Evolutionary conservation across 2,888 invertebrate genomes (phyloP).

Genomic region (Lepidocyrtinus sp.): DNA sequence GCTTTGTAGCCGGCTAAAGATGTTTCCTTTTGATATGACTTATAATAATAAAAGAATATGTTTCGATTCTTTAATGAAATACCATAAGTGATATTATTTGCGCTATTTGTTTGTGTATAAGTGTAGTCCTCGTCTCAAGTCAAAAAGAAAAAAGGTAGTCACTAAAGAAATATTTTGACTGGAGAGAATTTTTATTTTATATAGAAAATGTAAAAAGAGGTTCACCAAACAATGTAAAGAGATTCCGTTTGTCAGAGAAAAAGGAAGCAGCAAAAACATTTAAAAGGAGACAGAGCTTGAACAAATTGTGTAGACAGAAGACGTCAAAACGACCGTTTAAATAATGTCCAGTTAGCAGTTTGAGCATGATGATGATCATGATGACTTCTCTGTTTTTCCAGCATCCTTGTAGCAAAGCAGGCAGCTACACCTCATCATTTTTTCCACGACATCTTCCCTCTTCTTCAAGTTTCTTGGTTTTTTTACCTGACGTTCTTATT

Average conservation of each 20-base stretch:
- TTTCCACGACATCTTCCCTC: slow-evolving; percentile 18
- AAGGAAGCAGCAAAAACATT: slow-evolving; percentile 23
- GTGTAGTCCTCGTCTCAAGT: slow-evolving; percentile 54
- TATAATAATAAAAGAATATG: too few species aligned
- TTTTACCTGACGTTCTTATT: slow-evolving; percentile 35
- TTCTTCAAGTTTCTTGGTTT: slow-evolving; percentile 24
- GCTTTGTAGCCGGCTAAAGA: too few species aligned
- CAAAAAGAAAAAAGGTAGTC: slow-evolving; percentile 37
- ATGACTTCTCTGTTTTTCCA: slow-evolving; percentile 54
- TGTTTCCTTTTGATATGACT: too few species aligned
- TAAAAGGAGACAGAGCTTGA: slow-evolving; percentile 39
- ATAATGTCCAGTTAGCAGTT: slow-evolving; percentile 59
- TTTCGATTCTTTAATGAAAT: slow-evolving; percentile 60
- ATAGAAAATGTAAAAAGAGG: too few species aligned
- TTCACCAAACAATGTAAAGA: neutral
- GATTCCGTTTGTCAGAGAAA: neutral
- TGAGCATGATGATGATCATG: slow-evolving; percentile 2
- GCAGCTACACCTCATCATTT: slow-evolving; percentile 13
- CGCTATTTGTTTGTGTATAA: slow-evolving; percentile 42
- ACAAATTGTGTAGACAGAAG: slow-evolving; percentile 60
- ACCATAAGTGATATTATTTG: too few species aligned
- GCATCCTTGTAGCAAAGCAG: slow-evolving; percentile 33
- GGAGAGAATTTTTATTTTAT: too few species aligned
- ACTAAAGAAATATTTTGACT: slow-evolving; percentile 32
- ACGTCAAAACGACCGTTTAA: slow-evolving; percentile 60